phyloP scores from a whole-genome alignment of 2,113 vertebrate species.

The Mobula hypostoma region DNA sequence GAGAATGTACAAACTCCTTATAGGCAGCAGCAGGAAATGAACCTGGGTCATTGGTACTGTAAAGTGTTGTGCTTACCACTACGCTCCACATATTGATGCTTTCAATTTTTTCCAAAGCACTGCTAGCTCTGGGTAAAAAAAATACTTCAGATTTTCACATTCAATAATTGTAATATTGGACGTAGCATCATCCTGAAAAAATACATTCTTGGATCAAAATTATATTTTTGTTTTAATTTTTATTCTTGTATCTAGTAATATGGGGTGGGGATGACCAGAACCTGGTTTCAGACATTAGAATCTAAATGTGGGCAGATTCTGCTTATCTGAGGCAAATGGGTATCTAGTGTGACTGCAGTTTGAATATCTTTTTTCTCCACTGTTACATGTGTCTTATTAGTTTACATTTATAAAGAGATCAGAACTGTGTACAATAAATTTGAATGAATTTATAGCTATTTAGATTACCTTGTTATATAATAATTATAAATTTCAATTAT shows the following conservation, averaged over 20 bases:
- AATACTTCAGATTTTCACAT: neutral
- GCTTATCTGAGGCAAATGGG: neutral
- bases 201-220: neutral
- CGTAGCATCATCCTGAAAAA: neutral
- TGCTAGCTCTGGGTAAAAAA: neutral
- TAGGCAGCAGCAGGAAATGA: too few relatives aligned
- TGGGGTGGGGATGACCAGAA: neutral
- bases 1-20: too few relatives aligned
- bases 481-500: neutral
- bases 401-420: neutral
- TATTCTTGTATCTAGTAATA: neutral
- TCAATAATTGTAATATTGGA: neutral
- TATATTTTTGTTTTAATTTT: neutral
- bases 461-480: neutral
- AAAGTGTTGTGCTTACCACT: too few relatives aligned
- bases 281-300: neutral
- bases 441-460: neutral
- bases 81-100: neutral
- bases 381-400: neutral
- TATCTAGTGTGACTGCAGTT: neutral
- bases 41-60: too few relatives aligned
- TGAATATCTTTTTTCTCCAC: neutral
- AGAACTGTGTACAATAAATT: neutral
- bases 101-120: neutral
- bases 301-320: neutral